Percentiles rank a stretch among this genome's conserved stretches.
These are phyloP conservation scores for Anolis carolinensis DNA, from an alignment of 2,113 vertebrate species.

Conservation along the genomic window DNA sequence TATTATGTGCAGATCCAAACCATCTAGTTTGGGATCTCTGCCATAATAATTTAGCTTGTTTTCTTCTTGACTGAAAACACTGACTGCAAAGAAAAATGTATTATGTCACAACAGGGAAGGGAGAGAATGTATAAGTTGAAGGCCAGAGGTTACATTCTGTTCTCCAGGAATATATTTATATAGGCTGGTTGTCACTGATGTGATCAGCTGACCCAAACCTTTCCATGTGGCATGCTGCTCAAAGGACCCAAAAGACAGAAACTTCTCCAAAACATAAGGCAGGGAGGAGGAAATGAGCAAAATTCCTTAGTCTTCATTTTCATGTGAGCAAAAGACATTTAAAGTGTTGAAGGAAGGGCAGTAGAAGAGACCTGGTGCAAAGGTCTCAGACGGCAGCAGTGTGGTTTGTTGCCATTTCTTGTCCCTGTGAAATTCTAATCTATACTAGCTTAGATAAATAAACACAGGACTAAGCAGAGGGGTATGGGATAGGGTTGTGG, in stretches of 20 bases:
- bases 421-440: constrained; percentile 28
- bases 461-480: background rate
- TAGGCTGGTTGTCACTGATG: constrained; percentile 50
- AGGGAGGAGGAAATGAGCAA: background rate
- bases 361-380: constrained; percentile 16
- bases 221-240: background rate
- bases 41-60: constrained; percentile 59
- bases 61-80: constrained; percentile 59
- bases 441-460: constrained; percentile 14
- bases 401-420: constrained; percentile 34
- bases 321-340: background rate
- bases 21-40: constrained; percentile 51
- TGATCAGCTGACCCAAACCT: constrained; percentile 15
- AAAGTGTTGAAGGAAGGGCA: background rate
- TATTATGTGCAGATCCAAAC: constrained; percentile 57
- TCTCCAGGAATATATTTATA: constrained; percentile 44
- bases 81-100: constrained; percentile 30
- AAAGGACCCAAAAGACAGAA: constrained; percentile 17
- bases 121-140: constrained; percentile 50
- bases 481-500: background rate
- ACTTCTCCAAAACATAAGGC: background rate
- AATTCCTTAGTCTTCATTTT: background rate
- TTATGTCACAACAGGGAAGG: constrained; percentile 42
- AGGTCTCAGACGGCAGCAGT: constrained; percentile 10
- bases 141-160: constrained; percentile 51